Percentiles rank a stretch among this genome's conserved stretches.
These are phyloP conservation scores for Rhingia rostrata DNA, from an alignment of 2,888 invertebrate species.

Conservation along the genomic window DNA sequence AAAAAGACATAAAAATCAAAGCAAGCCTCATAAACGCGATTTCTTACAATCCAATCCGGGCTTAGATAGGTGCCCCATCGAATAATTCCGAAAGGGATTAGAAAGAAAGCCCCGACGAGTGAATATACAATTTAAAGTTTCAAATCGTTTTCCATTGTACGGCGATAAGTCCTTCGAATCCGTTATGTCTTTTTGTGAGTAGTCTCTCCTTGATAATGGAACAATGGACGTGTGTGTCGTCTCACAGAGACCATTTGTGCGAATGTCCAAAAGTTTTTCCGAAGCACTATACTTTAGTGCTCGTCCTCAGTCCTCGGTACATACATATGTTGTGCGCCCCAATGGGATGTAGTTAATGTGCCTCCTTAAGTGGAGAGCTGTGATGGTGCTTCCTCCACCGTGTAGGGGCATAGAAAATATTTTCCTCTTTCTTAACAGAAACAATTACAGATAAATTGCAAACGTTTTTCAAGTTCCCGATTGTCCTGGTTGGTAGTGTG, in stretches of 20 bases:
- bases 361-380: background rate
- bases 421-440: constrained; percentile 6
- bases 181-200: background rate
- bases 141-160: constrained; percentile 16
- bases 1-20: background rate
- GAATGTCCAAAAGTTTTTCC: constrained; percentile 23
- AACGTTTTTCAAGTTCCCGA: constrained; percentile 33
- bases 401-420: constrained; percentile 16
- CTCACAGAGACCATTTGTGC: constrained; percentile 3
- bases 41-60: constrained; percentile 2
- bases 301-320: background rate
- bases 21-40: constrained; percentile 4
- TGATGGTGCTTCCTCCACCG: background rate
- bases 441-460: constrained; percentile 45
- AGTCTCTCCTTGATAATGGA: constrained; percentile 7
- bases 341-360: background rate
- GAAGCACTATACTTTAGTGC: constrained; percentile 9
- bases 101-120: constrained; percentile 8
- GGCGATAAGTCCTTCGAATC: constrained; percentile 20
- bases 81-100: background rate
- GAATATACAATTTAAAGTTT: constrained; percentile 42
- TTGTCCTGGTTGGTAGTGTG: constrained; percentile 2
- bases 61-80: background rate
- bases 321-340: background rate
- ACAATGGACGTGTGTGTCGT: background rate